Evolutionary conservation across 2,113 vertebrate species (phyloP), one percentile per base, ranked within the genome.

Genomic region (Microtus richardsoni): DNA sequence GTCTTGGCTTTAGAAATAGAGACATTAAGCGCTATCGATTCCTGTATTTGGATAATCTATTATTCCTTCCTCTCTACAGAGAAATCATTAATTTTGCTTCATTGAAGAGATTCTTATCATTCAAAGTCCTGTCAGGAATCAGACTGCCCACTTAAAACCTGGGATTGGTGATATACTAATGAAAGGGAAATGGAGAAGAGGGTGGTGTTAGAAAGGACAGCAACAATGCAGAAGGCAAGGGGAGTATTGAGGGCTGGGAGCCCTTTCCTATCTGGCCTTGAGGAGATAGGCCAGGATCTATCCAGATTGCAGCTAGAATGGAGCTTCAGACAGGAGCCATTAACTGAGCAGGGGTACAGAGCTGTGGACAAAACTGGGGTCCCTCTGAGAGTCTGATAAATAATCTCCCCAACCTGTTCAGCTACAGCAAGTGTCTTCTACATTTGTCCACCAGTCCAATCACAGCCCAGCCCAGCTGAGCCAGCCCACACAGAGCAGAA

Each of bases 11-110:
- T 95, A 95, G 88, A 97, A 91, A 96, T 14, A 83, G 36, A 94
- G 83, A 91, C 89, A 88, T 60, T 93, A 96, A 97, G 13, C 91
- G 64, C 36, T 96, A 96, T 90, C 44, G 95, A 95, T 96, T 39
- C 44, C 84, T 80, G 49, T 52, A 87, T 64, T 62, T 62, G n/a
- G 91, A 96, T 84, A 96, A 96, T 91, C 58, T 74, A 96, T 96
- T 87, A 96, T 88, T 93, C 79, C 49, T 95, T 96, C 58, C 71
- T 93, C 71, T 94, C 84, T 91, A 80, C 58, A 85, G 71, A 96
- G 78, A 93, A 96, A 94, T 88, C 83, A 96, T 97, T 97, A 89
- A 95, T 96, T 95, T 88, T 91, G 44, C 88, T 96, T 93, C 93
- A 88, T 22, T 77, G 64, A 95, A 84, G 49, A 91, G 36, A 88